These are phyloP conservation scores for Triplophysa rosa DNA, from an alignment of 2,113 vertebrate species.

Conservation along the genomic window DNA sequence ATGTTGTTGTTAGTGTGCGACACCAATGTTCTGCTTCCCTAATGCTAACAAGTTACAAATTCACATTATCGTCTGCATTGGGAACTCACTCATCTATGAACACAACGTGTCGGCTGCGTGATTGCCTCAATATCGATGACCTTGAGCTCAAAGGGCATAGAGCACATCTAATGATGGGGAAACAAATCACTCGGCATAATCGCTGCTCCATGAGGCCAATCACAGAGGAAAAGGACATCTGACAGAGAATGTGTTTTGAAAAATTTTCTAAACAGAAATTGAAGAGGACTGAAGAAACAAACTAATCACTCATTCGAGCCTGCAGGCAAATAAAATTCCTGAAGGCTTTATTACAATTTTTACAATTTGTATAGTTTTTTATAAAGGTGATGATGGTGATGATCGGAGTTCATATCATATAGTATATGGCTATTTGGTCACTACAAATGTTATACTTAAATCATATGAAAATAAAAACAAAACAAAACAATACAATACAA, in stretches of 20 bases:
- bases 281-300: conserved; percentile 13
- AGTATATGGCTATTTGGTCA: too few species aligned
- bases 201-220: conserved; percentile 8
- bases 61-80: conserved; percentile 43
- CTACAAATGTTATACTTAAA: too few species aligned
- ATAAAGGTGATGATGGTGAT: too few species aligned
- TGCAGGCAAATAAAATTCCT: too few species aligned
- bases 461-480: too few species aligned
- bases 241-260: conserved; percentile 2
- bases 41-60: conserved; percentile 39
- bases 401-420: too few species aligned
- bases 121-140: conserved; percentile 58
- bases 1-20: conserved; percentile 19
- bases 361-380: too few species aligned
- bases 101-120: conserved; percentile 51
- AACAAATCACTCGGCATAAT: conserved; percentile 43
- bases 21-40: neutral
- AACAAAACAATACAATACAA: too few species aligned
- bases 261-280: neutral
- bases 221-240: neutral
- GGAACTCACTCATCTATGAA: conserved; percentile 53
- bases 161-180: conserved; percentile 48
- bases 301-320: neutral
- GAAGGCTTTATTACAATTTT: too few species aligned
- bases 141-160: conserved; percentile 54